These are phyloP conservation scores for Terebella lapidaria DNA, from an alignment of 2,888 invertebrate genomes.

Conservation along the genomic window DNA sequence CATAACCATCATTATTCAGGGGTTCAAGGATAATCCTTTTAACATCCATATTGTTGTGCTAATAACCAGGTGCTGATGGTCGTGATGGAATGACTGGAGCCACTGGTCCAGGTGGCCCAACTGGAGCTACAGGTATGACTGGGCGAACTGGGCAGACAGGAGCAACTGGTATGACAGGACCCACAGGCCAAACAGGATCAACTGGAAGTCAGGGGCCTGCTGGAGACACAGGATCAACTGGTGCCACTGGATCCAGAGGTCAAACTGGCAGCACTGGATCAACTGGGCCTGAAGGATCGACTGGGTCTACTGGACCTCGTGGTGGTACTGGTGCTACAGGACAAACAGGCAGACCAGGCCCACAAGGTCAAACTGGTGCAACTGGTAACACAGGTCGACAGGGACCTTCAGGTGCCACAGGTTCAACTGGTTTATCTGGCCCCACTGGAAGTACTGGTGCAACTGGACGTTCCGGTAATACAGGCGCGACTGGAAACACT, in stretches of 20 bases:
- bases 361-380: slow-evolving; percentile 11
- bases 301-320: slow-evolving; percentile 14
- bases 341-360: slow-evolving; percentile 4
- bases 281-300: slow-evolving; percentile 14
- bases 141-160: slow-evolving; percentile 6
- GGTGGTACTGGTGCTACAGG: slow-evolving; percentile 16
- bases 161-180: slow-evolving; percentile 1
- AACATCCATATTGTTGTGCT: slow-evolving; percentile 8
- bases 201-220: slow-evolving; percentile 9
- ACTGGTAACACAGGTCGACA: slow-evolving; percentile 14
- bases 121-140: slow-evolving; percentile 1
- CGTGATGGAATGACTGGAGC: slow-evolving; percentile 2
- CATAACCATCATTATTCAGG: slow-evolving; percentile 10
- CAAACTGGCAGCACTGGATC: slow-evolving; percentile 10
- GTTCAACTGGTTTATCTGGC: slow-evolving; percentile 13
- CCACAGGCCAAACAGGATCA: slow-evolving; percentile 5
- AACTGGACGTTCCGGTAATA: slow-evolving; percentile 16
- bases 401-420: slow-evolving; percentile 19
- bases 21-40: slow-evolving; percentile 8
- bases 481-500: slow-evolving; percentile 4
- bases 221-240: slow-evolving; percentile 10
- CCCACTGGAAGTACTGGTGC: slow-evolving; percentile 13
- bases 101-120: slow-evolving; percentile 4
- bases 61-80: too few relatives aligned
- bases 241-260: slow-evolving; percentile 13